These are phyloP conservation scores for Mastomys coucha DNA, from an alignment of 2,113 vertebrate genomes.

Conservation along the genomic window DNA sequence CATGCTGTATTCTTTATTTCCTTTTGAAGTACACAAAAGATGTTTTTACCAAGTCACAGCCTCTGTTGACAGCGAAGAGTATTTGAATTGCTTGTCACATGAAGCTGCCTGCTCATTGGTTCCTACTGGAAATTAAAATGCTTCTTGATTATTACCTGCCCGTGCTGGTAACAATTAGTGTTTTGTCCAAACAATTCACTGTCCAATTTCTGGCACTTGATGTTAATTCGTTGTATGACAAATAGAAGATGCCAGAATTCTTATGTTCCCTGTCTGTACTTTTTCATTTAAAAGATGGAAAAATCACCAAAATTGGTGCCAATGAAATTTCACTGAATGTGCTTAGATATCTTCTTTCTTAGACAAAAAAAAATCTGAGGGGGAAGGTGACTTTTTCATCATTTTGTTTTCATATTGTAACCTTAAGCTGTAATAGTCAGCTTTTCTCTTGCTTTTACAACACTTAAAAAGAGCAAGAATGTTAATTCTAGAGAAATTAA, in stretches of 20 bases:
- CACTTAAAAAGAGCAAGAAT: background rate
- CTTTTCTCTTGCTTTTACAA: background rate
- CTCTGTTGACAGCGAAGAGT: background rate
- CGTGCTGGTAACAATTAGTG: background rate
- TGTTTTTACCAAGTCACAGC: background rate
- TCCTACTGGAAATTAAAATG: background rate
- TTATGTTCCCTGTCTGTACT: background rate
- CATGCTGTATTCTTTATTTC: background rate
- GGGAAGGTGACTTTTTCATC: background rate
- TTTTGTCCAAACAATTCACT: constrained; percentile 28
- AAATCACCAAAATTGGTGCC: background rate
- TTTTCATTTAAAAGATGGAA: background rate
- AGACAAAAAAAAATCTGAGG: background rate
- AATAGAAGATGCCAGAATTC: background rate
- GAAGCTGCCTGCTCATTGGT: background rate
- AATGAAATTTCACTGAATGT: constrained; percentile 5
- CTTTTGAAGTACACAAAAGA: background rate
- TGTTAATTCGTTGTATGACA: background rate
- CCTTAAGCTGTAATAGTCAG: background rate
- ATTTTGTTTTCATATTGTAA: background rate
- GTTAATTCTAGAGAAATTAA: constrained; percentile 5
- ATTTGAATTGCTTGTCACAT: background rate
- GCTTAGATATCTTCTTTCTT: background rate
- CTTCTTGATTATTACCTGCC: background rate
- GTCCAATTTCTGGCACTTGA: background rate